Evolutionary conservation across 2,888 invertebrate genomes (phyloP).

Genomic region (Thumatha senex): DNA sequence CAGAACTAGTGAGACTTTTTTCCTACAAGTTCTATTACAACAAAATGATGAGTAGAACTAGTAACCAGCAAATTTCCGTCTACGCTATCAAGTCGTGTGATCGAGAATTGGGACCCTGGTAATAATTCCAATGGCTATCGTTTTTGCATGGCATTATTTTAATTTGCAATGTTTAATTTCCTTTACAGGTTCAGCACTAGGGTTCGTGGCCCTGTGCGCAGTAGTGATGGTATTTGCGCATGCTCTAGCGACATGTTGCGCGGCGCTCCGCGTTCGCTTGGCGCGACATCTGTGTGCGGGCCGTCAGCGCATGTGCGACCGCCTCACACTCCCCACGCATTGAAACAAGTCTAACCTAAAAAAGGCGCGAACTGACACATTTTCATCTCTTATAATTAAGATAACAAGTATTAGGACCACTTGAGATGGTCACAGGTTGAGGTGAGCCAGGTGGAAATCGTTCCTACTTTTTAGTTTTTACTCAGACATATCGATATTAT

Average conservation of each 20-base stretch:
- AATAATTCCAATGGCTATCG: no score
- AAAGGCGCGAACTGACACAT: constrained; percentile 9
- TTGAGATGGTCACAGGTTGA: neutral
- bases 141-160: no score
- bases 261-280: constrained; percentile 48
- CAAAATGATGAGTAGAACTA: no score
- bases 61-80: no score
- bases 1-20: no score
- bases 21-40: no score
- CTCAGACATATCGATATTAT: neutral
- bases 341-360: constrained; percentile 44
- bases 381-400: neutral
- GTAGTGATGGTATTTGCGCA: constrained; percentile 69
- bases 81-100: no score
- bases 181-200: constrained; percentile 63
- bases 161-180: neutral
- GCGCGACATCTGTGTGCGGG: constrained; percentile 46
- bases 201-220: constrained; percentile 73
- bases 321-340: constrained; percentile 64
- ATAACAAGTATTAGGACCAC: neutral
- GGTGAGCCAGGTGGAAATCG: neutral
- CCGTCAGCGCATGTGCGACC: constrained; percentile 43
- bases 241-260: constrained; percentile 59
- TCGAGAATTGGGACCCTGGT: no score
- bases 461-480: neutral